These are phyloP conservation scores for Chaetodon trifasciatus DNA, from an alignment of 2,797 vertebrate species.

Conservation along the genomic window DNA sequence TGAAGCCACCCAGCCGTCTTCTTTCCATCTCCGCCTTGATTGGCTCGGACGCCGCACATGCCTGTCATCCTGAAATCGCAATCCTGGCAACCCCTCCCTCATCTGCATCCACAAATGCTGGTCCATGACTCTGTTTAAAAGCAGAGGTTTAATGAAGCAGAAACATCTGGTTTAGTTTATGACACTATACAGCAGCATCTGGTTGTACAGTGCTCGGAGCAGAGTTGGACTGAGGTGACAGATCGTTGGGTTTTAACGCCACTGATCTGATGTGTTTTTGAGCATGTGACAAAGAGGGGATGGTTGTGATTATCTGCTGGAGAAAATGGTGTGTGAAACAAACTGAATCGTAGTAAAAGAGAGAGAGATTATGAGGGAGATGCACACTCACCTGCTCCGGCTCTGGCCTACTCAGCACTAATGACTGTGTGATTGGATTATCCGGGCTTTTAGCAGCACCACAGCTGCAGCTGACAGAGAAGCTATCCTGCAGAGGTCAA, in stretches of 20 bases:
- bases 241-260: slow-evolving; percentile 53
- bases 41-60: slow-evolving; percentile 22
- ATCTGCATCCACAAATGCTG: slow-evolving; percentile 27
- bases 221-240: slow-evolving; percentile 38
- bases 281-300: slow-evolving; percentile 10
- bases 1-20: background rate
- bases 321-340: slow-evolving; percentile 37
- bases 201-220: slow-evolving; percentile 41
- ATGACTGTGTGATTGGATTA: slow-evolving; percentile 84
- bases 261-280: slow-evolving; percentile 66
- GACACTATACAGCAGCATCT: slow-evolving; percentile 38
- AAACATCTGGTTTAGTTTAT: background rate
- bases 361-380: slow-evolving; percentile 38
- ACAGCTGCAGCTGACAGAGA: slow-evolving; percentile 74
- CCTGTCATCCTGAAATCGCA: slow-evolving; percentile 36
- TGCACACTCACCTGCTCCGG: slow-evolving; percentile 62
- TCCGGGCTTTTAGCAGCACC: slow-evolving; percentile 73
- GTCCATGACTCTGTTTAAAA: slow-evolving; percentile 5
- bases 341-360: slow-evolving; percentile 1
- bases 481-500: slow-evolving; percentile 71
- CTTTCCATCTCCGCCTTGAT: background rate
- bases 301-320: slow-evolving; percentile 27
- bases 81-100: slow-evolving; percentile 61
- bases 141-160: slow-evolving; percentile 49
- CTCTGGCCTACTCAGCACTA: slow-evolving; percentile 68